phyloP scores from a whole-genome alignment of 2,113 vertebrate species.

The Gopherus flavomarginatus region DNA sequence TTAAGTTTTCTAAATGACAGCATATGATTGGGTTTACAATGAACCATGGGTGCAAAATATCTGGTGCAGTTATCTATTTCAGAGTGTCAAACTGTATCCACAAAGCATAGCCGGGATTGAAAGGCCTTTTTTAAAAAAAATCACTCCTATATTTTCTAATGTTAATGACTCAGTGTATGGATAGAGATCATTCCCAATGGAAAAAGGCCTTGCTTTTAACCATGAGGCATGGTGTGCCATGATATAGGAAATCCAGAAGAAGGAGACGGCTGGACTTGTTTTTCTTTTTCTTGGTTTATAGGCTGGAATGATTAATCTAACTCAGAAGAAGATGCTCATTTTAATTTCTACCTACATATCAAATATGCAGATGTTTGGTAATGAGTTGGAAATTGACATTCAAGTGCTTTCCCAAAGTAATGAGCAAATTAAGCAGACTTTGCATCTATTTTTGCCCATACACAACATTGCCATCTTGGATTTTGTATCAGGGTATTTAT shows the following conservation, averaged over 20 bases:
- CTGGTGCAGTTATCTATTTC: background rate
- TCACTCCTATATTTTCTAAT: background rate
- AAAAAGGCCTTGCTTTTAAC: background rate
- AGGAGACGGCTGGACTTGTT: background rate
- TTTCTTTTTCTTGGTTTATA: background rate
- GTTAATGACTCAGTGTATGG: background rate
- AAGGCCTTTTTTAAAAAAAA: background rate
- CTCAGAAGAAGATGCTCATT: background rate
- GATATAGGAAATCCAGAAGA: background rate
- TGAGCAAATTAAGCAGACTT: background rate
- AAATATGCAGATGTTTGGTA: background rate
- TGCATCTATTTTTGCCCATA: background rate
- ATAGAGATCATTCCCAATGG: background rate
- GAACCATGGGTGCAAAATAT: background rate
- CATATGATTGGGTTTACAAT: background rate
- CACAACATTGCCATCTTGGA: background rate
- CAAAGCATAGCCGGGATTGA: background rate
- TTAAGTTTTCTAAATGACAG: background rate
- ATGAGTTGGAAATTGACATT: background rate
- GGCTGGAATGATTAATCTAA: background rate
- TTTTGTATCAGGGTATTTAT: background rate
- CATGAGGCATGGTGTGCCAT: background rate
- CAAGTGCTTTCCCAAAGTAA: background rate
- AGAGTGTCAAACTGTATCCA: background rate
- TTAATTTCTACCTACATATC: background rate